Percentiles rank a stretch among this genome's conserved stretches.
Evolutionary conservation across 1,140 invertebrate species (phyloP).

Genomic region (Drosophila parabipectinata): DNA sequence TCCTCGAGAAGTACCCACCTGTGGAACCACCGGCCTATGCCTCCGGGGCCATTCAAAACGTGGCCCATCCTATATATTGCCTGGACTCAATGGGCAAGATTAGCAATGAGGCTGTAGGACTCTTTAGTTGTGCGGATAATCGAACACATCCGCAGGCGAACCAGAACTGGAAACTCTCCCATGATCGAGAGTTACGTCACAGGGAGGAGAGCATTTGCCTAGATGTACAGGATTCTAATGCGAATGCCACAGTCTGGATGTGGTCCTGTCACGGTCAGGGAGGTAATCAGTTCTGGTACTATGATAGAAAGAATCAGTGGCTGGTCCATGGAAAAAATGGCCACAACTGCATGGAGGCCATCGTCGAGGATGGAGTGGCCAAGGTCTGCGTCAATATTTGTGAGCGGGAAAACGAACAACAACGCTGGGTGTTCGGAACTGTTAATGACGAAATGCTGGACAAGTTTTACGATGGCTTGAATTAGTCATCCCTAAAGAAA

Average conservation of each 20-base stretch:
- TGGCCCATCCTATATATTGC: constrained; percentile 88
- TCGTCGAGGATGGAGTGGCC: constrained; percentile 79
- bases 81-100: constrained; percentile 89
- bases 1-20: constrained; percentile 90
- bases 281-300: constrained; percentile 93
- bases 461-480: constrained; percentile 17
- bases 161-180: constrained; percentile 84
- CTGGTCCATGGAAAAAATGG: constrained; percentile 88
- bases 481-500: constrained; percentile 2
- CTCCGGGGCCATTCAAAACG: constrained; percentile 88
- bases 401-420: constrained; percentile 87
- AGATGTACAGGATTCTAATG: constrained; percentile 88
- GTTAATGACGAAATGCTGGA: constrained; percentile 87
- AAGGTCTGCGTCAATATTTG: constrained; percentile 89
- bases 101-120: constrained; percentile 87
- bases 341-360: constrained; percentile 85
- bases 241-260: constrained; percentile 89
- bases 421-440: constrained; percentile 91
- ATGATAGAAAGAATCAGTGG: constrained; percentile 88
- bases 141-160: constrained; percentile 58
- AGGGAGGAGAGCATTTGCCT: constrained; percentile 88
- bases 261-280: constrained; percentile 89
- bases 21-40: constrained; percentile 90
- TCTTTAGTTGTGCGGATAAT: constrained; percentile 66
- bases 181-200: constrained; percentile 90